Evolutionary conservation across 2,888 invertebrate genomes (phyloP).

Genomic region (Lochmaea crataegi): DNA sequence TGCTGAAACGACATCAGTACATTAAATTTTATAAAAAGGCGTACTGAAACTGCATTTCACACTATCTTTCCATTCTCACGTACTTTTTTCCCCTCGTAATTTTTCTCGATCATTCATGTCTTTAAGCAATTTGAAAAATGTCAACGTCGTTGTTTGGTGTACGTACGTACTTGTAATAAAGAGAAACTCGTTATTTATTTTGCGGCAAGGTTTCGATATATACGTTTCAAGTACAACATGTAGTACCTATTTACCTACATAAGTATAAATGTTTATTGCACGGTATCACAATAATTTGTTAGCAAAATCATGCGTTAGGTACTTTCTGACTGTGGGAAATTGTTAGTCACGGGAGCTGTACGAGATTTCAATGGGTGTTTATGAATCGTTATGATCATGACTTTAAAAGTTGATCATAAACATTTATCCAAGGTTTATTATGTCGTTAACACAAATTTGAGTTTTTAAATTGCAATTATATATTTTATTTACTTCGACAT

Average conservation of each 20-base stretch:
- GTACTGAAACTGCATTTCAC: too few species aligned
- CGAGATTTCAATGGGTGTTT: not conserved
- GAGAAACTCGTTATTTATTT: slow-evolving; percentile 35
- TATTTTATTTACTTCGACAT: too few species aligned
- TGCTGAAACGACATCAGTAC: too few species aligned
- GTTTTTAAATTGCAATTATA: too few species aligned
- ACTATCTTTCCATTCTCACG: too few species aligned
- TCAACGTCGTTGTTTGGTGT: slow-evolving; percentile 10
- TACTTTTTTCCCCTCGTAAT: not conserved
- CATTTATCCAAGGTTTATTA: too few species aligned
- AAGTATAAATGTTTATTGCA: slow-evolving; percentile 35
- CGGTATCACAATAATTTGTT: slow-evolving; percentile 22
- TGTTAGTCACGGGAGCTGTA: slow-evolving; percentile 7
- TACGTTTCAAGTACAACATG: slow-evolving; percentile 39
- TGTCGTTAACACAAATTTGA: too few species aligned
- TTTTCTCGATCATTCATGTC: not conserved
- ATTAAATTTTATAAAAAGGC: too few species aligned
- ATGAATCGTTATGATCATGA: not conserved
- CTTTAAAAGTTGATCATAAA: not conserved
- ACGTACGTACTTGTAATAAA: slow-evolving; percentile 22
- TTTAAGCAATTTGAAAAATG: slow-evolving; percentile 4
- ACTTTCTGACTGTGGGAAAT: slow-evolving; percentile 10
- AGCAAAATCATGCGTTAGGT: slow-evolving; percentile 7
- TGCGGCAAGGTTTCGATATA: slow-evolving; percentile 33
- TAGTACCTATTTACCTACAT: slow-evolving; percentile 41